Percentiles rank a stretch among this genome's conserved stretches.
phyloP scores from a whole-genome alignment of 53 echinoderm and acorn worm species.

The Echinometra lucunter region DNA sequence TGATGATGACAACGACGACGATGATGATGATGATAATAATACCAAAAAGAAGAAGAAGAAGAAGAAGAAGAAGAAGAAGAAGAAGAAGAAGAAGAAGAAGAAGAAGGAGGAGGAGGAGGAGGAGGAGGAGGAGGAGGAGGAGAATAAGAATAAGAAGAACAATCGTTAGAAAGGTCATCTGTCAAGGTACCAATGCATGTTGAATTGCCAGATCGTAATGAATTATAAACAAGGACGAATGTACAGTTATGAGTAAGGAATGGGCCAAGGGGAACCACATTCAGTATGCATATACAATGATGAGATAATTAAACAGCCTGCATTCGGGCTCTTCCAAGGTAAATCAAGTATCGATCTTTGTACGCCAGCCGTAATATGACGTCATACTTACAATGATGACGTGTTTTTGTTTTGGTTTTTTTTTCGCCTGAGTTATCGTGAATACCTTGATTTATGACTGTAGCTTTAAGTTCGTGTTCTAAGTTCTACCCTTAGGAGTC shows the following conservation, averaged over 20 bases:
- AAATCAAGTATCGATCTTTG: background rate
- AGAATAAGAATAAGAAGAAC: too few relatives aligned
- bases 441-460: background rate
- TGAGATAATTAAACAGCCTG: background rate
- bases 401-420: background rate
- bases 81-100: too few relatives aligned
- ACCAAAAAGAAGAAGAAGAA: too few relatives aligned
- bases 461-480: background rate
- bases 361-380: background rate
- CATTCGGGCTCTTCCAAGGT: background rate
- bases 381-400: slow-evolving; percentile 16
- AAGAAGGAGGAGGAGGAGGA: too few relatives aligned
- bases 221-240: background rate
- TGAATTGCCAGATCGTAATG: background rate
- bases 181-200: background rate
- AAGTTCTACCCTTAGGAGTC: background rate
- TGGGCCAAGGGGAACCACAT: background rate
- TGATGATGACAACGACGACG: too few relatives aligned
- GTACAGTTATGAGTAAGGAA: background rate
- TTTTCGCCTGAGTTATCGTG: background rate
- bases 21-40: too few relatives aligned
- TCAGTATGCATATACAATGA: background rate
- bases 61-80: too few relatives aligned
- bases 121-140: too few relatives aligned
- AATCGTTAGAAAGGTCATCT: background rate